These are phyloP conservation scores for Alectura lathami DNA, from an alignment of 2,113 vertebrate species.

Conservation along the genomic window DNA sequence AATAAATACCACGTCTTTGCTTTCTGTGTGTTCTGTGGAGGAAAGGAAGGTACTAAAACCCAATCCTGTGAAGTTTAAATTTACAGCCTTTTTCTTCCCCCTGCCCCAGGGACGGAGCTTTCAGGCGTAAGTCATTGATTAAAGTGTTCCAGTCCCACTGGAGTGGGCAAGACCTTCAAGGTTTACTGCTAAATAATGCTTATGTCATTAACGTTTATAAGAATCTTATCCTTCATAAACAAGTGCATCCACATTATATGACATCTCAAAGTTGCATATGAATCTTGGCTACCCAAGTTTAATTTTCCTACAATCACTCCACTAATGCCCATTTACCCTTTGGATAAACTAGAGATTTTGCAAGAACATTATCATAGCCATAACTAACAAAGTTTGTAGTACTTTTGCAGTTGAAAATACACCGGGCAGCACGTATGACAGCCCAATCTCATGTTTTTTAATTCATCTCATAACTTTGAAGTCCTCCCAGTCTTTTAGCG, in stretches of 20 bases:
- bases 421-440: background rate
- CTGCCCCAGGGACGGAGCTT: background rate
- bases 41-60: background rate
- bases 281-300: background rate
- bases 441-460: background rate
- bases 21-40: background rate
- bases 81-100: background rate
- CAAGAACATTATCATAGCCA: background rate
- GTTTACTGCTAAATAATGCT: background rate
- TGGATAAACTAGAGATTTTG: background rate
- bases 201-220: background rate
- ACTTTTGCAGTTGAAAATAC: background rate
- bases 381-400: background rate
- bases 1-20: background rate
- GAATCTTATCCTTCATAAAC: background rate
- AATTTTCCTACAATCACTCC: background rate
- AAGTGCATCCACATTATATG: background rate
- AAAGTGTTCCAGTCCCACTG: background rate
- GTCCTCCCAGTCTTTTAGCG: background rate
- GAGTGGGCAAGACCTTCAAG: accelerated
- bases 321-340: background rate
- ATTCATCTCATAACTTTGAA: background rate
- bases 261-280: background rate
- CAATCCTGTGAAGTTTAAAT: background rate
- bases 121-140: background rate